Evolutionary conservation across 2,797 vertebrate genomes (phyloP).

Genomic region (Podargus strigoides): DNA sequence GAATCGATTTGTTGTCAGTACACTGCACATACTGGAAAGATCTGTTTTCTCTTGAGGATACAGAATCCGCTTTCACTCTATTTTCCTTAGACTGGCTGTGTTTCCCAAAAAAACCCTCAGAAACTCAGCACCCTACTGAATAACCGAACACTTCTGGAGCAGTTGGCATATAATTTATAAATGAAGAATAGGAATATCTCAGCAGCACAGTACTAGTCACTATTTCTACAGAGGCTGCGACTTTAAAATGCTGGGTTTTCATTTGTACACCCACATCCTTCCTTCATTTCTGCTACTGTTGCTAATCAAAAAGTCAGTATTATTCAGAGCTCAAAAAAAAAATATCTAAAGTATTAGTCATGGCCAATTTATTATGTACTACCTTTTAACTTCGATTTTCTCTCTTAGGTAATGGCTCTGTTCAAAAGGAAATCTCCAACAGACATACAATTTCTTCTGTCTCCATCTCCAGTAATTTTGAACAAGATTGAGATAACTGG

Average conservation of each 20-base stretch:
- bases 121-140: slow-evolving; percentile 26
- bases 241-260: not conserved
- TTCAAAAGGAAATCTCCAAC: not conserved
- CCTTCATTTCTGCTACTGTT: not conserved
- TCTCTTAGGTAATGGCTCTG: not conserved
- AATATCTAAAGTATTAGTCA: not conserved
- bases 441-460: not conserved
- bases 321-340: not conserved
- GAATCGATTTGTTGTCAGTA: not conserved
- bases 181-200: not conserved
- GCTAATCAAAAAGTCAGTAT: not conserved
- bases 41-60: slow-evolving; percentile 52
- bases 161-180: not conserved
- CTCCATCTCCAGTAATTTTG: not conserved
- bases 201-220: not conserved
- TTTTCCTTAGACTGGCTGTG: slow-evolving; percentile 38
- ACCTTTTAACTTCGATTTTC: not conserved
- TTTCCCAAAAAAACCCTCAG: not conserved
- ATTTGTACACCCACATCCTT: not conserved
- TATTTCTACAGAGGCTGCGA: not conserved
- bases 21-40: not conserved
- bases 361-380: not conserved
- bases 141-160: slow-evolving; percentile 27
- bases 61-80: slow-evolving; percentile 64
- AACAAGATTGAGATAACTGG: not conserved